Conservation (phyloP, 2,888 invertebrate genomes). For the Parelbella ahira region DNA sequence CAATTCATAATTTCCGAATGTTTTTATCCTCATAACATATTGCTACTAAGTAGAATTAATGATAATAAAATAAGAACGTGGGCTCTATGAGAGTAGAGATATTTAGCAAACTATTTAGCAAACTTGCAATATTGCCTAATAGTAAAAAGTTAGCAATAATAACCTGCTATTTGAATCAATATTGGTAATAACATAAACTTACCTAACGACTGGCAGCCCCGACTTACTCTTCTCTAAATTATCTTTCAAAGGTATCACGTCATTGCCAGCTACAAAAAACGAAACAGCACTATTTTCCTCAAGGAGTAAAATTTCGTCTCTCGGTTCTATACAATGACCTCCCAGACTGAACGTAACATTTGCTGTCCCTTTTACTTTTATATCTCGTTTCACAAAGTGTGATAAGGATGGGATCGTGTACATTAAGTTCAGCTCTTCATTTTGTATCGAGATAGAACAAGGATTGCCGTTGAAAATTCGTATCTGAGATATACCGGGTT, state of each 20-base stretch:
- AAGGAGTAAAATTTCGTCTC: slow-evolving; percentile 40
- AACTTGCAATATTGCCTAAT: no score
- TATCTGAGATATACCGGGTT: slow-evolving; percentile 75
- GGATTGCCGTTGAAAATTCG: slow-evolving; percentile 81
- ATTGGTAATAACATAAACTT: slow-evolving; percentile 25
- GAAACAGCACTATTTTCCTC: slow-evolving; percentile 55
- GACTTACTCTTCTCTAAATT: slow-evolving; percentile 76
- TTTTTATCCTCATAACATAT: no score
- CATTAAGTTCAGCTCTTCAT: slow-evolving; percentile 55
- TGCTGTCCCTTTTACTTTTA: slow-evolving; percentile 35
- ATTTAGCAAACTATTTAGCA: no score
- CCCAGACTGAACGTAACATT: slow-evolving; percentile 40
- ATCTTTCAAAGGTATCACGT: slow-evolving; percentile 53
- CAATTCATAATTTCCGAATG: no score
- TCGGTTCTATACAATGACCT: slow-evolving; percentile 44
- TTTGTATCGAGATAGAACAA: slow-evolving; percentile 68
- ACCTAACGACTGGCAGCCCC: slow-evolving; percentile 80
- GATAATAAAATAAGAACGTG: no score
- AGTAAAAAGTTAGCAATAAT: no score
- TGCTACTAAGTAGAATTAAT: no score
- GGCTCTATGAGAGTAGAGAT: no score
- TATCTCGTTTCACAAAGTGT: slow-evolving; percentile 44
- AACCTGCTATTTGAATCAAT: no score
- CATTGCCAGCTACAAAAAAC: slow-evolving; percentile 46
- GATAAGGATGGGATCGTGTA: slow-evolving; percentile 51